phyloP scores from a whole-genome alignment of 2,113 vertebrate genomes.

The Crypturellus undulatus region DNA sequence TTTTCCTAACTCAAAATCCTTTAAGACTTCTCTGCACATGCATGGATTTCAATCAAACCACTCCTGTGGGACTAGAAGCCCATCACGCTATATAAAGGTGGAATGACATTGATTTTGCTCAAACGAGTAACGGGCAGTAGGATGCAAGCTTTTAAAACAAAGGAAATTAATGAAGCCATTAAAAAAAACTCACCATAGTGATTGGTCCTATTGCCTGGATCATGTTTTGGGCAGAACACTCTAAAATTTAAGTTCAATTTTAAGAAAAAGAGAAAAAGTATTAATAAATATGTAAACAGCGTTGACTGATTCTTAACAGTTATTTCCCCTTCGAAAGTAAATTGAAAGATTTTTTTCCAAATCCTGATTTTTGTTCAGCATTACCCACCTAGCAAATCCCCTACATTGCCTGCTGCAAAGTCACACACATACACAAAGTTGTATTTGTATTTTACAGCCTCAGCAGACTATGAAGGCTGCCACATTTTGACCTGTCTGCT shows the following conservation, averaged over 20 bases:
- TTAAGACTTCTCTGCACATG: neutral
- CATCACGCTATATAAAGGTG: neutral
- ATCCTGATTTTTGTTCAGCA: neutral
- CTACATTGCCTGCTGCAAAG: neutral
- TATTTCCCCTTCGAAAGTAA: neutral
- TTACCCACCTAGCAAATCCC: neutral
- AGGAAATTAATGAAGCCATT: neutral
- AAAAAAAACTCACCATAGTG: slow-evolving; percentile 66
- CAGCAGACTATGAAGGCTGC: neutral
- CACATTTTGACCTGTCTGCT: neutral
- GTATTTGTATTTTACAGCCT: neutral
- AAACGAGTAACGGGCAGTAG: neutral
- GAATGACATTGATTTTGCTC: neutral
- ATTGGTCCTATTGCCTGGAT: slow-evolving; percentile 52
- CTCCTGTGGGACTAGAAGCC: neutral
- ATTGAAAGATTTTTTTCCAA: neutral
- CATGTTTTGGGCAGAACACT: slow-evolving; percentile 77
- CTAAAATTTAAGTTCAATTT: slow-evolving; percentile 71
- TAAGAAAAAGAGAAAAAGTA: slow-evolving; percentile 53
- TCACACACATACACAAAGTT: neutral
- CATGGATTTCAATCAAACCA: neutral
- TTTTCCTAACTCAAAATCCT: neutral
- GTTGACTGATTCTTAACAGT: slow-evolving; percentile 36
- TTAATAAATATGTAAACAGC: slow-evolving; percentile 49
- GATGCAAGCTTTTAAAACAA: slow-evolving; percentile 11